Base-by-base conservation (phyloP, 1,140 invertebrate genomes). In the Penaeus chinensis region DNA sequence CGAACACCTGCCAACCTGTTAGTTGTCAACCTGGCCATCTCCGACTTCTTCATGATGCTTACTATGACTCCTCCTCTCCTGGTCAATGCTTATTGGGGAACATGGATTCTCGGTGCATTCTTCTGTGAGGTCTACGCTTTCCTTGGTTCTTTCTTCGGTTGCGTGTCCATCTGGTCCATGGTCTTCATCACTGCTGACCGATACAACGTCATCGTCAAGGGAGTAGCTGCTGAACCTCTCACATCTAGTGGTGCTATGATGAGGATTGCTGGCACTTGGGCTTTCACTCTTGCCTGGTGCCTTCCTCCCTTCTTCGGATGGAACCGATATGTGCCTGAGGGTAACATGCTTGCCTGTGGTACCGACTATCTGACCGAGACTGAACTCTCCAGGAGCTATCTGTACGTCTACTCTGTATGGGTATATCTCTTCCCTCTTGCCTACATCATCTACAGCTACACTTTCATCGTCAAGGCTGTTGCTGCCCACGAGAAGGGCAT, bases 1-100 rank as follows among this genome's bases (percentile, higher is more conserved):
- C 94, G 96, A 90, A 96, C 96, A 42, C 96, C 96, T 20, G 96
- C 96, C 84, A 97, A 97, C 92, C 92, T 97, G 81, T 93, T 97
- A 42, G 95, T 97, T 22, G 94, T 97, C 69, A 97, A 97, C 92
- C 93, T 97, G 90, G 96, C 96, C 18, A 95, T 97, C 91, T 96
- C 96, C 18, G 96, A 98, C 91, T 97, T 98, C 91, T 92, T 95
- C 54, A 97, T 98, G 95, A 91, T 92, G 91, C 91, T 91, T 54
- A 91, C 91, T 13, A 91, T 91, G 91, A 94, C 95, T 88, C 96
- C 96, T 54, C 94, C 96, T 86, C 97, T 97, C 96, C 95, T 96
- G 65, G 97, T 96, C 92, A 96, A 96, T 92, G 97, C 82, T 60
- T 87, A 78, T 66, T 69, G 76, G 19, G 82, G 84, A 24, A 42